These are phyloP conservation scores for Chironex yamaguchii DNA, from an alignment of 30 jellyfish, hydroid and myxozoan genomes.

Conservation along the genomic window DNA sequence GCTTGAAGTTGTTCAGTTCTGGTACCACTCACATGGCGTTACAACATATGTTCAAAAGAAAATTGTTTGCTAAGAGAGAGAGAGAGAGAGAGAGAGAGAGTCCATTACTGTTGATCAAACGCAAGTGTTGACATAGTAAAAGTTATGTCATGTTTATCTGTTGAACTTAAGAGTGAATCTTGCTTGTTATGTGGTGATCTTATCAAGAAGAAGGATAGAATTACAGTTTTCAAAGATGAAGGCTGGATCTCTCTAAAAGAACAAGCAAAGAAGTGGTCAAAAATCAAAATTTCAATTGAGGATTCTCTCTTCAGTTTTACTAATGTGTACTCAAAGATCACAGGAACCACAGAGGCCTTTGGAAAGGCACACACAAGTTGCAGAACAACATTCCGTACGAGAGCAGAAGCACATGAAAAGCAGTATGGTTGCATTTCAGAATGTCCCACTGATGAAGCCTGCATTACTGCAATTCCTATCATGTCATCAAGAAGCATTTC, in stretches of 20 bases:
- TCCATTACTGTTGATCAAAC: too few relatives aligned
- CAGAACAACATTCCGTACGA: constrained; percentile 56
- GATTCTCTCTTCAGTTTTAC: constrained; percentile 8
- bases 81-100: too few relatives aligned
- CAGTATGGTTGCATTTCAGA: neutral
- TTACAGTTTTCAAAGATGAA: constrained; percentile 8
- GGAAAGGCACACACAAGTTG: constrained; percentile 54
- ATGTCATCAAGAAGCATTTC: neutral
- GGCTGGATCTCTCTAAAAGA: constrained; percentile 38
- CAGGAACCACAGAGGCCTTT: neutral
- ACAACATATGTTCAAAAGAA: too few relatives aligned
- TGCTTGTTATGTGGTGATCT: too few relatives aligned
- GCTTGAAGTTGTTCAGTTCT: too few relatives aligned
- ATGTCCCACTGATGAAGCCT: neutral
- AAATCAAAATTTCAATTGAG: constrained; percentile 10
- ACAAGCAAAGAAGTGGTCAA: constrained; percentile 32
- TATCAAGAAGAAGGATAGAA: neutral
- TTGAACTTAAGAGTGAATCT: too few relatives aligned
- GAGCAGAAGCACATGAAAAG: constrained; percentile 1
- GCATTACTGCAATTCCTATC: too few relatives aligned
- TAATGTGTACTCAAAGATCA: constrained; percentile 13
- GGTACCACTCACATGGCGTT: too few relatives aligned
- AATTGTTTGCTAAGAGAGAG: too few relatives aligned
- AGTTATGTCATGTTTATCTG: too few relatives aligned
- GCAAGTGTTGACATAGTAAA: too few relatives aligned